Evolutionary conservation across 2,113 vertebrate species (phyloP).

Genomic region (Callithrix jacchus): DNA sequence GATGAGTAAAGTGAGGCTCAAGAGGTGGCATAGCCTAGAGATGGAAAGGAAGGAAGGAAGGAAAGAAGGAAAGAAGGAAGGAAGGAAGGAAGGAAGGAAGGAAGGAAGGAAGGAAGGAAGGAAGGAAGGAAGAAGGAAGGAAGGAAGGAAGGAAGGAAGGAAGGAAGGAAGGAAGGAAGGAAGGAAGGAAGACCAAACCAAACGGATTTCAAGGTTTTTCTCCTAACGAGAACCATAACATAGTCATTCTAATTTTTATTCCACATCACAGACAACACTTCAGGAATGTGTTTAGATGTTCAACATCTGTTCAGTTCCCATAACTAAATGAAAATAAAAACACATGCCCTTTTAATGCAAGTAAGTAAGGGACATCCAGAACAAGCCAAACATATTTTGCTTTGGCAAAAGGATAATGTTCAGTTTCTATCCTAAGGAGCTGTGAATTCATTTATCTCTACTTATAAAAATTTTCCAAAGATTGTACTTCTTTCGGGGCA

Average conservation of each 20-base stretch:
- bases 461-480: neutral
- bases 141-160: too few species aligned
- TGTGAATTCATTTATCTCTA: neutral
- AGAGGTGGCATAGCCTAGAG: neutral
- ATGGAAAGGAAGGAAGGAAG: neutral
- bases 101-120: too few species aligned
- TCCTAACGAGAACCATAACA: neutral
- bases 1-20: neutral
- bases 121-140: too few species aligned
- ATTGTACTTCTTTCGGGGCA: neutral
- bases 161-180: neutral
- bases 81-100: fast-evolving
- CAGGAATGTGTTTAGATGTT: neutral
- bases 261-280: neutral
- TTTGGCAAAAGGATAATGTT: neutral
- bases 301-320: conserved; percentile 10
- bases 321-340: conserved; percentile 27
- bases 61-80: neutral
- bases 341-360: neutral
- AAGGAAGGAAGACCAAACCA: neutral
- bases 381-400: neutral
- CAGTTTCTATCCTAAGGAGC: neutral
- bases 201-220: neutral
- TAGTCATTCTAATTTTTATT: neutral
- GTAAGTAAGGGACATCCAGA: neutral